Evolutionary conservation across 2,797 vertebrate genomes (phyloP), one percentile per base, ranked within the genome.

Genomic region (Micropoecilia bifurca): DNA sequence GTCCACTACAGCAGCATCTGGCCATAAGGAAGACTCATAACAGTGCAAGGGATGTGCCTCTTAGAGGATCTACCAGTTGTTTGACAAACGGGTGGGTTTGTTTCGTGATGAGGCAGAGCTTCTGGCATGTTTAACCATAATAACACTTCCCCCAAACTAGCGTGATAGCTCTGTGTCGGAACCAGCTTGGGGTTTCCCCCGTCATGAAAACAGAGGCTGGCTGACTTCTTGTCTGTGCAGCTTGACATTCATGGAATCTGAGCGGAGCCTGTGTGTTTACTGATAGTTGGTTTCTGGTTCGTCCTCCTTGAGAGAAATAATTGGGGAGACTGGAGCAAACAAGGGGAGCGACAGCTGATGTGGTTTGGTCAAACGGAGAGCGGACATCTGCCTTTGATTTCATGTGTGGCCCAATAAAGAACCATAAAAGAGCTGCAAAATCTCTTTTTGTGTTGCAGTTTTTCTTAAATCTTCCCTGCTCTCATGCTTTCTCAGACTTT

Each of bases 361-460:
- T 85, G 91, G 93, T 92, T 91, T 86, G 76, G 90, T 93, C 87
- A 66, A 91, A 88, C 76, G 73, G 76, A 88, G 83, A 88, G 83
- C 39, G 82, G 90, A 92, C 93, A 94, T 95, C 92, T 95, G 93
- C 90, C 91, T 94, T 91, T 93, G 90, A 94, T 95, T 95, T 93
- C 84, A 89, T 78, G 80, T 89, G 90, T 81, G 86, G 89, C 89
- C 89, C 88, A 91, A 89, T 91, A 89, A 91, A 92, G 83, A 83
- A 48, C 77, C 45, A 76, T 84, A 81, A 87, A 85, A 80, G 69
- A 87, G 76, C 80, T 88, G 85, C 79, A 86, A 86, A 84, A 79
- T 83, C 74, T 88, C 48, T 83, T 74, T 76, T 79, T 80, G 77
- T 73, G 69, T 88, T 81, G 81, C 74, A 33, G 39, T 71, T 88